A percentile compares a stretch with the other conserved stretches of the same genome.
phyloP scores from a whole-genome alignment of 2,888 invertebrate genomes.

The Tiliacea aurago region DNA sequence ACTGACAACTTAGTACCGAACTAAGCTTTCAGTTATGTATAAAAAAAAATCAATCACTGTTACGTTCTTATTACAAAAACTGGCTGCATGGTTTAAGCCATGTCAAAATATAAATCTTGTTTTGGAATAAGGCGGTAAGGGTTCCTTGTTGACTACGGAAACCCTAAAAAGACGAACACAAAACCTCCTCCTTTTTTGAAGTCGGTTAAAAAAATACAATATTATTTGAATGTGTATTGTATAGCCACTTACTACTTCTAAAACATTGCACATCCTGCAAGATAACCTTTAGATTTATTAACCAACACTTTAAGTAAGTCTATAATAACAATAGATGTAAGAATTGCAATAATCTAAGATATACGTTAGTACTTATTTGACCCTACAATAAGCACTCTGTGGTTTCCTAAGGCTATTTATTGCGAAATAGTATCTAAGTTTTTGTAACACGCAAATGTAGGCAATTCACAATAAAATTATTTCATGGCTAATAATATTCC shows the following conservation, averaged over 20 bases:
- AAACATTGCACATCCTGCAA: neutral
- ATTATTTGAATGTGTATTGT: no score
- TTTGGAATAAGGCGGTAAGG: no score
- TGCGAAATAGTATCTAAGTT: conserved; percentile 21
- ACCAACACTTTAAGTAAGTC: neutral
- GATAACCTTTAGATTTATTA: neutral
- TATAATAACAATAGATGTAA: conserved; percentile 4
- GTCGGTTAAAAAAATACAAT: no score
- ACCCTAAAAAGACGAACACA: no score
- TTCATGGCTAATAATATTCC: neutral
- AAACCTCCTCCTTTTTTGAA: no score
- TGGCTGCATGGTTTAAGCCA: no score
- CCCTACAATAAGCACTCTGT: conserved; percentile 25
- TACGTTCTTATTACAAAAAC: no score
- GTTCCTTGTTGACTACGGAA: no score
- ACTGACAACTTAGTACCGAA: no score
- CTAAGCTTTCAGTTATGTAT: no score
- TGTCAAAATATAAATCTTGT: no score
- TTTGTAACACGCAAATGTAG: conserved; percentile 22
- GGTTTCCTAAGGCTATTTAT: conserved; percentile 40
- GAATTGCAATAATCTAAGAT: conserved; percentile 22
- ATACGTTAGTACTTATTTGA: conserved; percentile 35
- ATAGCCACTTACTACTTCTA: neutral
- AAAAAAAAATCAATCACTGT: no score
- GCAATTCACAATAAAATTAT: conserved; percentile 2